Base-by-base conservation (phyloP, 2,113 vertebrate genomes). In the Nothoprocta perdicaria region DNA sequence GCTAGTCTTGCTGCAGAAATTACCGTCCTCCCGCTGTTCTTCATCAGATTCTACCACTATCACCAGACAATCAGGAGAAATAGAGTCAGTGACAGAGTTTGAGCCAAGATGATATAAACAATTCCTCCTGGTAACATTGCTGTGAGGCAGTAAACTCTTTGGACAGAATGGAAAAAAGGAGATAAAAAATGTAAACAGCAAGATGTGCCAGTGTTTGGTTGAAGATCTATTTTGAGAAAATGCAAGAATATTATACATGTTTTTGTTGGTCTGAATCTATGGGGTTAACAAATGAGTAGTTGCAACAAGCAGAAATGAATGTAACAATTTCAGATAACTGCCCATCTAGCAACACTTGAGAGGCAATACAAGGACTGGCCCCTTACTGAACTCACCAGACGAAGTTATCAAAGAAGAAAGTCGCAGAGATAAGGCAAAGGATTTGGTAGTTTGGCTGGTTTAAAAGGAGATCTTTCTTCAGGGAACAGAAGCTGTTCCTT, bases 231-330 rank as follows among this genome's bases (percentile, higher is more conserved):
- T 92, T 86, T 74, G 13, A 29, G 73, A 35, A 40, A 66, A 46
- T 21, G 19, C 6, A 53, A 1, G 38, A 80, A 27, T 46, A 33
- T 35, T 68, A 12, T 5, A 19, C 29, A 8, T 33, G 50, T 46
- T 31, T 52, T 75, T 11, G 3, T 22, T 55, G 53, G 16, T 6
- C 14, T 16, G 33, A 87, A 77, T 38, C 16, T 21, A 58, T 35
- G 73, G 6, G 3, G 0, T 23, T 79, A 43, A 86, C 26, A 92
- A 77, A 71, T 15, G 22, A 33, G 9, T 82, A 24, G 27, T 15
- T 92, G 67, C 84, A 40, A 5, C 11, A 65, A 66, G 52, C 12
- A 84, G 67, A 41, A 88, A 82, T 80, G 78, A 95, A 90, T 82
- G 86, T 79, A 74, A 6, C 69, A 61, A 73, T 65, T 88, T 84